These are phyloP conservation scores for Teleogryllus oceanicus DNA, from an alignment of 2,888 invertebrate genomes.

Conservation along the genomic window DNA sequence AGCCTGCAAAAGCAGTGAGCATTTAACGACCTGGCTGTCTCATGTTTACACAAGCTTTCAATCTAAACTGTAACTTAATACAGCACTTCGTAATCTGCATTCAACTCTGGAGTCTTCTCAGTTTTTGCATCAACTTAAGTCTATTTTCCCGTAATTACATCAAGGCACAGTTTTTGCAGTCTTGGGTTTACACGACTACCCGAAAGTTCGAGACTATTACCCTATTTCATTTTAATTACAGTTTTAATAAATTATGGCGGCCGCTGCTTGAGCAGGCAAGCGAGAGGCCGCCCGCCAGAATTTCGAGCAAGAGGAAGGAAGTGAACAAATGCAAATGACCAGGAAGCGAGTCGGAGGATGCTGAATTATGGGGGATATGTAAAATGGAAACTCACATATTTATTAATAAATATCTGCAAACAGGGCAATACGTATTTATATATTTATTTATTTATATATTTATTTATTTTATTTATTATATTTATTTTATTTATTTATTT, in stretches of 20 bases:
- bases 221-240: constrained; percentile 18
- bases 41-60: not conserved
- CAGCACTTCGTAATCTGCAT: constrained; percentile 5
- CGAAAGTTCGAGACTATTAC: constrained; percentile 1
- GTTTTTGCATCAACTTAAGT: not conserved
- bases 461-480: too few relatives aligned
- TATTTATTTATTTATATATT: too few relatives aligned
- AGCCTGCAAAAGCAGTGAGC: not conserved
- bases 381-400: too few relatives aligned
- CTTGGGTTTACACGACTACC: not conserved
- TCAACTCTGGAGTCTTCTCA: not conserved
- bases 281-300: too few relatives aligned
- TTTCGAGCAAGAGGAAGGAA: too few relatives aligned
- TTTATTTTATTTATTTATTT: too few relatives aligned
- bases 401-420: too few relatives aligned
- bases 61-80: not conserved
- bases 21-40: not conserved
- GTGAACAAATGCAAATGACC: too few relatives aligned
- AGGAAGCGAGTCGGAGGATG: too few relatives aligned
- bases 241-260: not conserved
- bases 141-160: constrained; percentile 8
- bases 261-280: not conserved
- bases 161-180: not conserved
- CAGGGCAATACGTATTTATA: too few relatives aligned
- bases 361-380: too few relatives aligned